Percentiles rank a stretch among this genome's conserved stretches.
Conservation (phyloP, 2,113 vertebrate genomes). For the Chamaea fasciata region DNA sequence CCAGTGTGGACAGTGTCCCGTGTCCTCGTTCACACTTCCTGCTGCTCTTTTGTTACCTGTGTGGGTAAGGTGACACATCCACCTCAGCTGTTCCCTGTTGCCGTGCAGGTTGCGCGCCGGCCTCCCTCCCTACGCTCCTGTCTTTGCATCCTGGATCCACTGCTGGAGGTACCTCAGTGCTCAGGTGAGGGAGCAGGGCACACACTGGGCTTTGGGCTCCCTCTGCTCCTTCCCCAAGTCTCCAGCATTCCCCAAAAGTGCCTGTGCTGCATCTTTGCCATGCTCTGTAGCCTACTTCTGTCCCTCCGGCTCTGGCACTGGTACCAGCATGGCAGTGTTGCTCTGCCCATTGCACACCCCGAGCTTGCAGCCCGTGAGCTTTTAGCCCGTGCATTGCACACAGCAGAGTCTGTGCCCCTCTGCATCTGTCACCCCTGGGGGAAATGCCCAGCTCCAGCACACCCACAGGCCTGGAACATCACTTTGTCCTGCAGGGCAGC, state of each 20-base stretch:
- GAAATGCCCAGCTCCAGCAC: not conserved
- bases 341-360: not conserved
- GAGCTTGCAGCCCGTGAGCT: not conserved
- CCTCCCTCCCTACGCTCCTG: slow-evolving; percentile 78
- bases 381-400: fast-evolving
- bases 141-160: slow-evolving; percentile 83
- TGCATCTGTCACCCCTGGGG: not conserved
- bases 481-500: not conserved
- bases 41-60: not conserved
- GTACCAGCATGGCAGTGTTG: not conserved
- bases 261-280: not conserved
- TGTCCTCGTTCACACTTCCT: not conserved
- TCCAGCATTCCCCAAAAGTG: not conserved
- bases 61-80: not conserved
- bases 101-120: slow-evolving; percentile 76
- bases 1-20: not conserved
- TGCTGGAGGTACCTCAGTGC: slow-evolving; percentile 84
- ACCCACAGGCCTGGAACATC: not conserved
- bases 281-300: not conserved
- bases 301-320: not conserved
- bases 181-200: slow-evolving; percentile 60
- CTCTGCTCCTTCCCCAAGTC: not conserved
- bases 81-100: not conserved
- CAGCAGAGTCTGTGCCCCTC: not conserved
- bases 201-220: not conserved